Evolutionary conservation across 1,140 invertebrate genomes (phyloP), one percentile per base, ranked within the genome.

Genomic region (Polypedilum pembai): DNA sequence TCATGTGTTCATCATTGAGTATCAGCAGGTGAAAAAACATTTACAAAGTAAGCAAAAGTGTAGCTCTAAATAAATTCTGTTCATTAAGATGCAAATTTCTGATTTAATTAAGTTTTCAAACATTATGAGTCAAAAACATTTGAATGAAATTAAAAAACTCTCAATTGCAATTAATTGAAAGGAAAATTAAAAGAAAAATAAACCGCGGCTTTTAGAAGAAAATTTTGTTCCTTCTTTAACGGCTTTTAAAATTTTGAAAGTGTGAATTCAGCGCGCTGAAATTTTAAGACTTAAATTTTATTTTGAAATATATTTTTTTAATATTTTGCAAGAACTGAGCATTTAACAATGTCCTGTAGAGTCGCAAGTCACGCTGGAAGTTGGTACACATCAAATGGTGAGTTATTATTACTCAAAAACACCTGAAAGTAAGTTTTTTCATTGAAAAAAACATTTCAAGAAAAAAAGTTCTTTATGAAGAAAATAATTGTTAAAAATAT

Each of bases 351-450:
- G 65, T 69, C 65, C 7, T n/a, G n/a, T 4, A 5, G 65, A 8
- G 65, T 69, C 18, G 65, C 65, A 18, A 69, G 65, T 20, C 65
- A 69, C 20, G 17, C 65, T 69, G 65, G 65, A n/a, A 69, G 65
- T 69, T 69, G 65, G 65, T 69, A 69, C 17, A 69, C 65, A 20
- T 20, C 17, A 7, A 8, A 69, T 20, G 65, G 65, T 69, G 20
- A 69, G 20, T 69, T 8, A 20, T 18, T 1, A 69, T 2, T 7
- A 10, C 5, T 12, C 20, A 69, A 1, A 33, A 33, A 33, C 1
- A 33, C 18, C 7, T 0, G 20, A 0, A 20, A 20, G 7, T 1
- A 15, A 12, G n/a, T 1, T 3, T 3, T 56, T 56, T 56, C 10
- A 20, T 69, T 21, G 20, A 18, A 4, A 56, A 45, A n/a, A 56